Conservation (phyloP, 2,113 vertebrate species). For the Pseudorectes ferrugineus region DNA sequence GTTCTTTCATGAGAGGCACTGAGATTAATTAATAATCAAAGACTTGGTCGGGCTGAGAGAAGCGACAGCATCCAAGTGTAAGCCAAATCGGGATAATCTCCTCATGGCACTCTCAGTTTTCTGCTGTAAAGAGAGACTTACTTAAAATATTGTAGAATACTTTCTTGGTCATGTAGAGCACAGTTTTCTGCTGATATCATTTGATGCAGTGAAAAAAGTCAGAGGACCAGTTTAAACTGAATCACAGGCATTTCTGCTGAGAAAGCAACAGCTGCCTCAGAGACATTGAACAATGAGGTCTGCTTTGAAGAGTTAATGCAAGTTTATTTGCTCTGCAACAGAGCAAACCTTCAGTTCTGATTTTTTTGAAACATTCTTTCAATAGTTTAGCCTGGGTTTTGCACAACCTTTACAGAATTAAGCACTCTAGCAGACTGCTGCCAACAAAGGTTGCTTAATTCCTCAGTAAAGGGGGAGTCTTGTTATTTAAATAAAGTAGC, state of each 20-base stretch:
- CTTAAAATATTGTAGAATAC: neutral
- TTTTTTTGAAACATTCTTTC: conserved; percentile 65
- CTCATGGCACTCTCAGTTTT: neutral
- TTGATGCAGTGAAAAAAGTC: neutral
- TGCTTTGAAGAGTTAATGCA: conserved; percentile 36
- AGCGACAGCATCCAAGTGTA: neutral
- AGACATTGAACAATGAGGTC: conserved; percentile 25
- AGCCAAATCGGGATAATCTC: neutral
- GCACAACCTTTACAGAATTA: conserved; percentile 63
- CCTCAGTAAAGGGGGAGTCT: conserved; percentile 57
- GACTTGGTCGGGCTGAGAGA: neutral
- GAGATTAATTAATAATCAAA: neutral
- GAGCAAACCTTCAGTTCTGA: conserved; percentile 16
- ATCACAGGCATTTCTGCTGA: conserved; percentile 13
- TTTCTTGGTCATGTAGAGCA: neutral
- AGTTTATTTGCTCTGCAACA: conserved; percentile 50
- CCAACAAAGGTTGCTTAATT: conserved; percentile 66
- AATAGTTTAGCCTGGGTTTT: conserved; percentile 58
- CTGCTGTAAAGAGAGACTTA: neutral
- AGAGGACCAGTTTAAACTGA: neutral
- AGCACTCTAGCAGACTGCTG: conserved; percentile 57
- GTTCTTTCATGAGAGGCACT: neutral
- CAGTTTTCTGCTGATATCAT: neutral
- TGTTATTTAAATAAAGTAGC: conserved; percentile 73
- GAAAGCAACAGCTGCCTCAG: neutral